Conservation (phyloP, 37 sponge, comb jelly and placozoan genomes). For the Axinella damicornis region DNA sequence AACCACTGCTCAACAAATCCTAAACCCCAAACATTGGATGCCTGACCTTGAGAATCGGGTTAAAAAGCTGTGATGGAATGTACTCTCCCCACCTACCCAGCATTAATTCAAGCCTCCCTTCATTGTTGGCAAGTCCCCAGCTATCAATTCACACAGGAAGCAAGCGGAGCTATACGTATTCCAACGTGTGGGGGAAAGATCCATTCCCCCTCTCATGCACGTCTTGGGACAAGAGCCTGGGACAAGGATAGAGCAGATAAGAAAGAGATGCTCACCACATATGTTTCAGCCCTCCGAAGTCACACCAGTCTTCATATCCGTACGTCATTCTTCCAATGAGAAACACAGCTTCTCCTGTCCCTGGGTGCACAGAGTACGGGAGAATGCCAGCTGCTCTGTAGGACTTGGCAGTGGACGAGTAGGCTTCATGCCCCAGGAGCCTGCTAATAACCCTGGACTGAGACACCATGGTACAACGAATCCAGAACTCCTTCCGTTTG, state of each 20-base stretch:
- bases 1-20: too few species aligned
- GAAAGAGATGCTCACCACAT: not conserved
- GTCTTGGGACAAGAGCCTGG: too few species aligned
- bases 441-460: conserved; percentile 2
- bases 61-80: too few species aligned
- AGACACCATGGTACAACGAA: conserved; percentile 31
- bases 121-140: too few species aligned
- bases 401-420: not conserved
- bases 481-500: conserved; percentile 1
- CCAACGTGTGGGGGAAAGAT: too few species aligned
- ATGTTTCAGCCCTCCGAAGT: conserved; percentile 73
- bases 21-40: too few species aligned
- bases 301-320: conserved; percentile 56
- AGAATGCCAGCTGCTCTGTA: conserved; percentile 70
- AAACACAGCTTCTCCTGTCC: conserved; percentile 62
- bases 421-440: conserved; percentile 12
- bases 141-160: too few species aligned
- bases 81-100: too few species aligned
- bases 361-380: conserved; percentile 64
- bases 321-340: conserved; percentile 70
- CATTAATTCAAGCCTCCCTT: too few species aligned
- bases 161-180: too few species aligned
- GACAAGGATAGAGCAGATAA: not conserved
- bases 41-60: too few species aligned
- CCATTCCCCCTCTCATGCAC: too few species aligned